A percentile compares a stretch with the other conserved stretches of the same genome.
phyloP scores from a whole-genome alignment of 2,113 vertebrate genomes.

The Apteryx owenii region DNA sequence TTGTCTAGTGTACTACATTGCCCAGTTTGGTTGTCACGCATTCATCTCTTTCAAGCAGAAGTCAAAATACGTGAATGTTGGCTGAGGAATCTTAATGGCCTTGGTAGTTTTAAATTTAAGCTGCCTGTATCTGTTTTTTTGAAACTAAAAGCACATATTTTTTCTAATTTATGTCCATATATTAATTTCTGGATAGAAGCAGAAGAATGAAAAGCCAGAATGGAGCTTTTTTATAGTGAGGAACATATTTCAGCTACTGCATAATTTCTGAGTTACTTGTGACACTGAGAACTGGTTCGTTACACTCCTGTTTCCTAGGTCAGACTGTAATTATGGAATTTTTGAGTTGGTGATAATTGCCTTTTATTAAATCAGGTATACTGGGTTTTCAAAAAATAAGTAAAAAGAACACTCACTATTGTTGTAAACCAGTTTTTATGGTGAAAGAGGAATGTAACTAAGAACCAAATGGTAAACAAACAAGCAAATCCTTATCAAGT shows the following conservation, averaged over 20 bases:
- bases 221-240: neutral
- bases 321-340: neutral
- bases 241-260: neutral
- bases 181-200: neutral
- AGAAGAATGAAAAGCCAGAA: neutral
- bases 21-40: neutral
- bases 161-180: neutral
- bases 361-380: neutral
- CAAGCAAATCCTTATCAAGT: neutral
- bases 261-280: neutral
- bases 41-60: constrained; percentile 36
- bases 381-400: neutral
- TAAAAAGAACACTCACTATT: neutral
- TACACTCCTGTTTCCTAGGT: neutral
- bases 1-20: neutral
- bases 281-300: neutral
- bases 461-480: neutral
- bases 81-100: constrained; percentile 49
- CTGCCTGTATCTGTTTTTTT: neutral
- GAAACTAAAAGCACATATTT: neutral
- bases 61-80: constrained; percentile 23
- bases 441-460: neutral
- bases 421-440: neutral
- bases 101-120: constrained; percentile 2
- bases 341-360: neutral